phyloP scores from a whole-genome alignment of 2,888 invertebrate genomes.

The Tethea ocularis region DNA sequence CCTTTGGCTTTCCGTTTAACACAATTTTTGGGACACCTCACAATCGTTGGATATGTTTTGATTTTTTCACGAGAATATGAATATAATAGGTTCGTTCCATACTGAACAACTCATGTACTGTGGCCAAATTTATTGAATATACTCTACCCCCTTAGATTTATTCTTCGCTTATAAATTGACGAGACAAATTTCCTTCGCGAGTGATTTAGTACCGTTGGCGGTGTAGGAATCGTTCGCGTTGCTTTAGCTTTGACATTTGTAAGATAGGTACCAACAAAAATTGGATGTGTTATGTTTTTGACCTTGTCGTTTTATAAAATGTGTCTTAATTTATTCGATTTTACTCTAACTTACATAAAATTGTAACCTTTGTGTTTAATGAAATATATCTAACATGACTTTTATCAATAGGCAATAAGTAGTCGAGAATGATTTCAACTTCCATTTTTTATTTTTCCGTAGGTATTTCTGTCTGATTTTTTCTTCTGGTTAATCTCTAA shows the following conservation, averaged over 20 bases:
- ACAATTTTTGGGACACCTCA: too few relatives aligned
- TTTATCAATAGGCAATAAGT: too few relatives aligned
- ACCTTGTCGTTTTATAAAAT: not conserved
- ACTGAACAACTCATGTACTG: slow-evolving; percentile 13
- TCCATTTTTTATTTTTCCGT: too few relatives aligned
- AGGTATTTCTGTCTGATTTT: too few relatives aligned
- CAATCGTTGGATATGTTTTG: too few relatives aligned
- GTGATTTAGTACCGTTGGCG: slow-evolving; percentile 53
- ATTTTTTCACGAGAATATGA: too few relatives aligned
- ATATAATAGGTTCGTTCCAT: too few relatives aligned
- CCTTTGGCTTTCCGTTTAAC: too few relatives aligned
- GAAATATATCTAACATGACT: too few relatives aligned
- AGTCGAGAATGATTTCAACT: too few relatives aligned
- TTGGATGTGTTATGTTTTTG: slow-evolving; percentile 2
- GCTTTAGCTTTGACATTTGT: slow-evolving; percentile 28
- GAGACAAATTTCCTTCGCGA: slow-evolving; percentile 61
- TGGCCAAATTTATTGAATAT: slow-evolving; percentile 26
- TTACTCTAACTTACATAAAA: not conserved
- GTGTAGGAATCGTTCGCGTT: slow-evolving; percentile 35
- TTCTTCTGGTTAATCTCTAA: too few relatives aligned
- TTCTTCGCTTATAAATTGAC: slow-evolving; percentile 68
- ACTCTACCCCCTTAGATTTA: slow-evolving; percentile 53
- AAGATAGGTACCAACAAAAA: slow-evolving; percentile 1
- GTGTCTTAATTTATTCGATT: not conserved
- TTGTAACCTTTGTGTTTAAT: too few relatives aligned